These are phyloP conservation scores for Phataginus tetradactyla DNA, from an alignment of 2,797 vertebrate species.

Conservation along the genomic window DNA sequence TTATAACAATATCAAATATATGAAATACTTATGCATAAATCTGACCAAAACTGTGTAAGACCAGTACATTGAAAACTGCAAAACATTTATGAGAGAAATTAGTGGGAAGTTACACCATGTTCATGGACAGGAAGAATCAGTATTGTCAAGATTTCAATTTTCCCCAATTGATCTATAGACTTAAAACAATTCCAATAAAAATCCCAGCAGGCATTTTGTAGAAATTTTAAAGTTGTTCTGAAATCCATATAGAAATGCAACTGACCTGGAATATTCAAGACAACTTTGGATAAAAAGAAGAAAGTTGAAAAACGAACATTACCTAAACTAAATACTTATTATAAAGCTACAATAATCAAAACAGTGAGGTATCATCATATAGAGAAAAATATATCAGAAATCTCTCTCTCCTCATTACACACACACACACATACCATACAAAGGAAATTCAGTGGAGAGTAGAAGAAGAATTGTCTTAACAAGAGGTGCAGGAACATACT, in stretches of 20 bases:
- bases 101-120: background rate
- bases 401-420: background rate
- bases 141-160: background rate
- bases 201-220: background rate
- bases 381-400: background rate
- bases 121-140: background rate
- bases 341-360: background rate
- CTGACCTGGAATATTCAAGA: background rate
- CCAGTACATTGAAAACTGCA: background rate
- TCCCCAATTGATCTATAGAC: background rate
- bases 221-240: background rate
- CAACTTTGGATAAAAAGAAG: background rate
- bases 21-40: background rate
- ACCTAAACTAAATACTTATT: background rate
- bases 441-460: background rate
- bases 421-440: background rate
- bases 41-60: background rate
- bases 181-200: constrained; percentile 21
- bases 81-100: background rate
- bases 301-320: background rate
- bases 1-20: background rate
- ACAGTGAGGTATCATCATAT: background rate
- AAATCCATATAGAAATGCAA: constrained; percentile 8
- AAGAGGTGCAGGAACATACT: background rate
- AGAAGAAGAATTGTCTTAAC: background rate